Base-by-base conservation (phyloP, 2,797 vertebrate species). In the Lithobates sylvaticus region DNA sequence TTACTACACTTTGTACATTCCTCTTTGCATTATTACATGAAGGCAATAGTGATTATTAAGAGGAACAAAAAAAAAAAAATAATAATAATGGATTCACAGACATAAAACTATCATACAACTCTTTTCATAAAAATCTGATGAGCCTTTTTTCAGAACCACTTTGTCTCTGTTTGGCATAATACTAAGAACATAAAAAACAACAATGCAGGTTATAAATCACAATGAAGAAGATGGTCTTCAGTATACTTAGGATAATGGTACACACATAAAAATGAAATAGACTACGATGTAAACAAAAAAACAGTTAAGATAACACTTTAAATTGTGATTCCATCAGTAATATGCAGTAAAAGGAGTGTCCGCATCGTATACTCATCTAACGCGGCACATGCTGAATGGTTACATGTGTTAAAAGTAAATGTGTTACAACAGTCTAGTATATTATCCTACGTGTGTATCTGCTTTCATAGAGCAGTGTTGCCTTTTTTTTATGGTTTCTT, bases 271-370 rank as follows among this genome's bases (percentile, higher is more conserved):
- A 93, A 92, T 88, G 93, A 94, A 50, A 81, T 91, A 90, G 89
- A 93, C 90, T 94, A 94, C 84, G 89, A 92, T 95, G 94, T 95
- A 96, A 96, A 95, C 94, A 95, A 93, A 96, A 61, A 93, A 95
- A 94, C 89, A 92, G 91, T 94, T 82, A 95, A 94, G 90, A 92
- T 95, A 95, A 95, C 93, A 96, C 93, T 95, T 95, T 91, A 92
- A 94, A 94, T 93, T 89, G 92, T 93, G 94, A 93, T 93, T 93
- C 94, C 93, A 95, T 90, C 90, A 92, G 94, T 91, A 94, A 93
- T 92, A 92, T 92, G 94, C 90, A 93, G 90, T 92, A 94, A 94
- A 92, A 91, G 91, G 92, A 93, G 89, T 92, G 90, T 93, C 90
- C 89, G 78, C 85, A 90, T 89, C 91, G 90, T 92, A 92, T 88